These are phyloP conservation scores for Galbula dea DNA, from an alignment of 2,113 vertebrate species.

Conservation along the genomic window DNA sequence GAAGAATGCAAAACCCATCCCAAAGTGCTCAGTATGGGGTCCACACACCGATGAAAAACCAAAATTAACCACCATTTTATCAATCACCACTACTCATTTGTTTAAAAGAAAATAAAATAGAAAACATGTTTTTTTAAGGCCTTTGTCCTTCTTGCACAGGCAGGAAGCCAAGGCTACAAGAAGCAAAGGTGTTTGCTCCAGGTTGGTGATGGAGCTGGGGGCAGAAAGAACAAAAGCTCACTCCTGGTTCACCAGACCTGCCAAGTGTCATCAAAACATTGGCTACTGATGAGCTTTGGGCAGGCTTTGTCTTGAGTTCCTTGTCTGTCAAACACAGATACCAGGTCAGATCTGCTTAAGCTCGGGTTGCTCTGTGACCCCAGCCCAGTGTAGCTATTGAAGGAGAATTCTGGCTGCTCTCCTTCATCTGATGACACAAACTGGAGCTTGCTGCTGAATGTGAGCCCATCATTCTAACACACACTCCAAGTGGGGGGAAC, in stretches of 20 bases:
- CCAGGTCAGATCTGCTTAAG: background rate
- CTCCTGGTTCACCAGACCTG: accelerated
- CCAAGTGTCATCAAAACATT: accelerated
- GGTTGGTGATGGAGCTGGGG: background rate
- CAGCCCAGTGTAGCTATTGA: accelerated
- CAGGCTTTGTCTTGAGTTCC: background rate
- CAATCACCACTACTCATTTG: accelerated
- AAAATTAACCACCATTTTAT: accelerated
- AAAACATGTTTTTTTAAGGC: background rate
- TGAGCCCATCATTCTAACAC: accelerated
- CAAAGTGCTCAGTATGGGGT: background rate
- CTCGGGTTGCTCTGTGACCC: background rate
- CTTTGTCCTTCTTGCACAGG: accelerated
- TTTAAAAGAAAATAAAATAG: background rate
- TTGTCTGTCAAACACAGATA: background rate
- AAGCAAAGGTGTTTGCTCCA: background rate
- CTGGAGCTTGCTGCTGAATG: background rate
- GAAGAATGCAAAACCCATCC: background rate
- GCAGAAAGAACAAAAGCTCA: background rate
- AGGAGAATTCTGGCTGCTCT: background rate
- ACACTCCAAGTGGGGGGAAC: accelerated
- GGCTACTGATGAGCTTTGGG: background rate
- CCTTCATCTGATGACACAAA: background rate
- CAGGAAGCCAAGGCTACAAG: accelerated
- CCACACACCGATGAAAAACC: accelerated